Base-by-base conservation (phyloP, 2,888 invertebrate genomes). In the Poecilus cupreus region DNA sequence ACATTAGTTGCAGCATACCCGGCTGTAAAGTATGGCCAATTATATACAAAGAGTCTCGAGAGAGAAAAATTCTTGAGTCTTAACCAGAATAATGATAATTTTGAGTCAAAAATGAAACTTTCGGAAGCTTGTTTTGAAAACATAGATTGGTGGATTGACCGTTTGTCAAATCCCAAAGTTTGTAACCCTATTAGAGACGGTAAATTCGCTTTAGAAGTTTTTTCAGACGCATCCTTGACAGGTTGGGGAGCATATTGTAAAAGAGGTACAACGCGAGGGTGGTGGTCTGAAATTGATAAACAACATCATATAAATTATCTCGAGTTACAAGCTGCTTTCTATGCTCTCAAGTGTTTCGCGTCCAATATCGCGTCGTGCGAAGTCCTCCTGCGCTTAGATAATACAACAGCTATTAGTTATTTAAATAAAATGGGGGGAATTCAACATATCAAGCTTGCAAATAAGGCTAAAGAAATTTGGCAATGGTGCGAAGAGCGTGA, bases 21-120 rank as follows among this genome's bases (percentile, higher is more conserved):
- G 13, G 86, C 85, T 0, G 82, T 86, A 11, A 84, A 85, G 70
- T 86, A 86, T 76, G 85, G 86, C 2, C 85, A 84, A 84, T 82
- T 86, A 10, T 85, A 86, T n/a, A 85, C 86, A 0, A 87, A 86
- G 81, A 8, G 81, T 11, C 49, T 83, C 68, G 80, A 82, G 80
- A 57, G 83, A 13, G 22, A 74, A 54, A 82, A 81, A 68, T 80
- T 78, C 70, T 37, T 68, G 20, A 84, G 76, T 39, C 51, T 85
- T 6, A 84, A 82, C 57, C 32, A 77, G 51, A 51, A 54, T 10
- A 18, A 83, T n/a, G 68, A 82, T 24, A 82, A 85, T 74, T 84
- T 80, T 76, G 82, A 83, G 6, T 51, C 24, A 46, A 13, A 39
- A 5, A 80, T 83, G 74, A 60, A 24, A 20, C 76, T 80, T 13